Evolutionary conservation across 1,140 invertebrate genomes (phyloP).

Genomic region (Trypoxylus dichotomus): DNA sequence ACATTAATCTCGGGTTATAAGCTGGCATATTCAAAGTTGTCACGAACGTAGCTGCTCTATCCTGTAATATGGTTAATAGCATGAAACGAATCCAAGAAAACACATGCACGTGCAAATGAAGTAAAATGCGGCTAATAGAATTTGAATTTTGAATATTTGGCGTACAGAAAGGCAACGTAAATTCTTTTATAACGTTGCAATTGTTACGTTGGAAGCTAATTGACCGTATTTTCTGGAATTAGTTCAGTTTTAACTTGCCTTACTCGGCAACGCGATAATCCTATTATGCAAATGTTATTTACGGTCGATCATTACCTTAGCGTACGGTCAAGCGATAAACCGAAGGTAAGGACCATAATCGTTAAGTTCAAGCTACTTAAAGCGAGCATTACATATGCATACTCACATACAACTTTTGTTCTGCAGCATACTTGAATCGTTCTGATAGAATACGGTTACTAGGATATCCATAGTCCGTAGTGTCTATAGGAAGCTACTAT

Average conservation of each 20-base stretch:
- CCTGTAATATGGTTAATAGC: not conserved
- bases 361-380: not conserved
- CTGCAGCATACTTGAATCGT: too few relatives aligned
- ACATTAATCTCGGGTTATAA: too few relatives aligned
- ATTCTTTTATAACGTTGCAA: not conserved
- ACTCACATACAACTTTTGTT: not conserved
- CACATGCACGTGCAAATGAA: not conserved
- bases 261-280: not conserved
- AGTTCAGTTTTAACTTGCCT: not conserved
- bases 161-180: not conserved
- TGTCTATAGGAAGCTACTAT: too few relatives aligned
- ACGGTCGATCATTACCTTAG: constrained; percentile 1
- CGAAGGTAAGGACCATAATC: not conserved
- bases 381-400: not conserved
- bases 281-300: constrained; percentile 7
- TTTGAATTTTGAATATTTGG: not conserved
- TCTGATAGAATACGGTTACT: too few relatives aligned
- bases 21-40: too few relatives aligned
- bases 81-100: not conserved
- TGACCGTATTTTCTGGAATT: not conserved
- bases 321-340: not conserved
- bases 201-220: not conserved
- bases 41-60: too few relatives aligned
- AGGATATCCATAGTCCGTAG: too few relatives aligned
- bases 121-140: not conserved